These are phyloP conservation scores for Euplexia lucipara DNA, from an alignment of 2,888 invertebrate species.

Conservation along the genomic window DNA sequence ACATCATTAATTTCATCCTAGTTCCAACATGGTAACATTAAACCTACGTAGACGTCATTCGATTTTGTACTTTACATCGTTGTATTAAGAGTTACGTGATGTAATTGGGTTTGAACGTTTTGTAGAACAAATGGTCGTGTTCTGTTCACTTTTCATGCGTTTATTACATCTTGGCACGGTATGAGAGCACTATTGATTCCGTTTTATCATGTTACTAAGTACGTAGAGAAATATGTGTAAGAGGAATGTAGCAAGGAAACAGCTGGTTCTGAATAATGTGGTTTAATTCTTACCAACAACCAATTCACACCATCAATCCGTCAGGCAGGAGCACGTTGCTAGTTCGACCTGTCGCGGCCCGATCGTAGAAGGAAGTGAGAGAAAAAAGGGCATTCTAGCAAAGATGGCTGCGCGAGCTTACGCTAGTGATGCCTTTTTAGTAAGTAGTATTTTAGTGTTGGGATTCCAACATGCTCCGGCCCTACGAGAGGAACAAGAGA, in stretches of 20 bases:
- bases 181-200: slow-evolving; percentile 83
- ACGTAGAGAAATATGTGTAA: slow-evolving; percentile 37
- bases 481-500: too few relatives aligned
- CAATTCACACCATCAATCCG: too few relatives aligned
- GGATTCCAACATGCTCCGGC: too few relatives aligned
- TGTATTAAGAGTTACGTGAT: slow-evolving; percentile 59
- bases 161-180: slow-evolving; percentile 87
- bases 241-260: neutral
- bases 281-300: too few relatives aligned
- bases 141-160: slow-evolving; percentile 85
- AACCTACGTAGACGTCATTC: slow-evolving; percentile 45
- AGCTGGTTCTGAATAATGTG: neutral
- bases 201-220: slow-evolving; percentile 81
- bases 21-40: slow-evolving; percentile 71
- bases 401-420: too few relatives aligned
- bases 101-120: slow-evolving; percentile 56
- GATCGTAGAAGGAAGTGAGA: too few relatives aligned
- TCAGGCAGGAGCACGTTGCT: too few relatives aligned
- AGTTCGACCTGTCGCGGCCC: too few relatives aligned
- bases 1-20: slow-evolving; percentile 84
- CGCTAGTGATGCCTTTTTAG: too few relatives aligned
- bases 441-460: too few relatives aligned
- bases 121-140: slow-evolving; percentile 79
- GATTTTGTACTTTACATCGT: slow-evolving; percentile 64
- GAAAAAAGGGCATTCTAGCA: too few relatives aligned